Percentiles rank a stretch among this genome's conserved stretches.
These are phyloP conservation scores for Mantis religiosa DNA, from an alignment of 2,888 invertebrate genomes.

Conservation along the genomic window DNA sequence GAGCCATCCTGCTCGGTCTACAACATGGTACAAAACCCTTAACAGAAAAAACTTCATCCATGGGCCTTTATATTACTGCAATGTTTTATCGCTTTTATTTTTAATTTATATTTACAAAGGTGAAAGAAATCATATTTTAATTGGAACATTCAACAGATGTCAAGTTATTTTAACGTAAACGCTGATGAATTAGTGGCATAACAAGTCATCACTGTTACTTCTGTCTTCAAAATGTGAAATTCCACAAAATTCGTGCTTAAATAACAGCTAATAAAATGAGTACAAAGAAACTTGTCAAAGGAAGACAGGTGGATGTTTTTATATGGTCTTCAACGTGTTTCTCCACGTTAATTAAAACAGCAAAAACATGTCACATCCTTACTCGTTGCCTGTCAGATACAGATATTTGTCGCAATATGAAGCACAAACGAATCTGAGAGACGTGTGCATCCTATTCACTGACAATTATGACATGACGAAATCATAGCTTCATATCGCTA, in stretches of 20 bases:
- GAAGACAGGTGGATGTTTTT: background rate
- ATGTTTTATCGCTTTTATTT: too few relatives aligned
- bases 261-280: background rate
- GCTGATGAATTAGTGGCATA: background rate
- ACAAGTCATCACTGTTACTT: background rate
- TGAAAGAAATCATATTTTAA: background rate
- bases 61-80: too few relatives aligned
- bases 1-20: too few relatives aligned
- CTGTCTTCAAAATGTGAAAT: background rate
- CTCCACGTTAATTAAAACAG: background rate
- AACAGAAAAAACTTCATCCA: too few relatives aligned
- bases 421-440: background rate
- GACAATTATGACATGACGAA: background rate
- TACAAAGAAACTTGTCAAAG: background rate
- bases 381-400: background rate
- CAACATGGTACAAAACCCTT: too few relatives aligned
- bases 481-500: background rate
- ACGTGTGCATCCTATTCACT: background rate
- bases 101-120: too few relatives aligned
- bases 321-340: background rate
- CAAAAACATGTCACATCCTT: background rate
- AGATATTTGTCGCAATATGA: background rate
- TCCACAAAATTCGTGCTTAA: background rate
- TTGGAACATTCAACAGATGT: background rate
- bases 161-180: background rate